Conservation (phyloP, 37 sponge, comb jelly and placozoan species). For the Theonella swinhoei region DNA sequence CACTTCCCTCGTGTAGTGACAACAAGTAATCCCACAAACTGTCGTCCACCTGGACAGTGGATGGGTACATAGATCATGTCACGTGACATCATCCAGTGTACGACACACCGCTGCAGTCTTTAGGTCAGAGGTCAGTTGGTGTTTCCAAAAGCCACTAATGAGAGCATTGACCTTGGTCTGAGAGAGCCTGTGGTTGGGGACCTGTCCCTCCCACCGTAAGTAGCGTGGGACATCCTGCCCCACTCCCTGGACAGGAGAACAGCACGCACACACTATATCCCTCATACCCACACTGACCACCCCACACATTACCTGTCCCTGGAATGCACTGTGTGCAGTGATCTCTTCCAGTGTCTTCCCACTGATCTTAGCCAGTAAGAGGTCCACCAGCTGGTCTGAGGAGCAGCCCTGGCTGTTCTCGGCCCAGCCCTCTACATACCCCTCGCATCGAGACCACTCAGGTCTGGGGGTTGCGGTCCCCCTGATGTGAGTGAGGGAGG, state of each 20-base stretch:
- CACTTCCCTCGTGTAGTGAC: conserved; percentile 29
- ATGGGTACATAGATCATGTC: not conserved
- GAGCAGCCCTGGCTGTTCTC: conserved; percentile 83
- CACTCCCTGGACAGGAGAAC: conserved; percentile 62
- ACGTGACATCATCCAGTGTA: not conserved
- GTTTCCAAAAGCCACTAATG: conserved; percentile 86
- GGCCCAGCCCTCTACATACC: conserved; percentile 75
- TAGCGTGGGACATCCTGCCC: conserved; percentile 70
- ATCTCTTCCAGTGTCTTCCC: conserved; percentile 72
- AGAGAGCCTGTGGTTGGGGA: conserved; percentile 60
- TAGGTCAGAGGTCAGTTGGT: conserved; percentile 2
- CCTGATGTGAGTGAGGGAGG: conserved; percentile 55
- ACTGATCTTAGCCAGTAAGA: conserved; percentile 82
- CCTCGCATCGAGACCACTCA: conserved; percentile 85
- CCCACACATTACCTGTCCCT: conserved; percentile 78
- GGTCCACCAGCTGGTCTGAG: conserved; percentile 85
- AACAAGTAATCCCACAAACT: conserved; percentile 37
- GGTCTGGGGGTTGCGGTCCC: conserved; percentile 93
- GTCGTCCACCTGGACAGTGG: conserved; percentile 55
- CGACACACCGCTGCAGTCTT: conserved; percentile 4
- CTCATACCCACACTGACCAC: not conserved
- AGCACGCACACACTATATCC: not conserved
- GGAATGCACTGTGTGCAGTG: conserved; percentile 59
- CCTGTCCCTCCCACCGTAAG: conserved; percentile 70
- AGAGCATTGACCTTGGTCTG: conserved; percentile 52